phyloP scores from a whole-genome alignment of 2,113 vertebrate genomes.

The Fregata magnificens region DNA sequence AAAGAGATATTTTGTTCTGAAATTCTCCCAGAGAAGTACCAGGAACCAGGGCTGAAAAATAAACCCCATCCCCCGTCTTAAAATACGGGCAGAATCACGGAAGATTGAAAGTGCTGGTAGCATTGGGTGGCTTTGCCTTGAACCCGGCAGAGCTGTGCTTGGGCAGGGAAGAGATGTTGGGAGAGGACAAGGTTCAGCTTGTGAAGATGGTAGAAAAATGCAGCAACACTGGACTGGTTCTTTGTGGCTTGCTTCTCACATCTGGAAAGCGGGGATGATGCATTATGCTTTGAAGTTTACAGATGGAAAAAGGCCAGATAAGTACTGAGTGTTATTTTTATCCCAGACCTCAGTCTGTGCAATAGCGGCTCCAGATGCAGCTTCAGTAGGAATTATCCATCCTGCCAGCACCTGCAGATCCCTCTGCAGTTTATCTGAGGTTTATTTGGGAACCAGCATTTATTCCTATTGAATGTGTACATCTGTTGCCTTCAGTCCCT shows the following conservation, averaged over 20 bases:
- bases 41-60: neutral
- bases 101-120: neutral
- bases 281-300: neutral
- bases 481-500: neutral
- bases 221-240: neutral
- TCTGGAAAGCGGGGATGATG: neutral
- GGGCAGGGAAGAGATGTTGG: neutral
- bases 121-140: neutral
- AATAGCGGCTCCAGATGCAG: neutral
- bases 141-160: neutral
- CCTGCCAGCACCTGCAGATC: slow-evolving; percentile 14
- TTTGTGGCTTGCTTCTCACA: neutral
- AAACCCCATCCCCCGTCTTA: neutral
- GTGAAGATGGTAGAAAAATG: neutral
- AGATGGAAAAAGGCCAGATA: neutral
- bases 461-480: neutral
- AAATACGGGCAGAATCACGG: neutral
- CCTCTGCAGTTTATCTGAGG: neutral
- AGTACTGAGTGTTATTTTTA: slow-evolving; percentile 12
- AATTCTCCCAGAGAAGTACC: neutral
- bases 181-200: neutral
- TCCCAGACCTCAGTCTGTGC: neutral
- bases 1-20: neutral
- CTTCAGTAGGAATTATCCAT: neutral
- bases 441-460: neutral